Base-by-base conservation (phyloP, 2,888 invertebrate species). In the Sinotaia quadrata region DNA sequence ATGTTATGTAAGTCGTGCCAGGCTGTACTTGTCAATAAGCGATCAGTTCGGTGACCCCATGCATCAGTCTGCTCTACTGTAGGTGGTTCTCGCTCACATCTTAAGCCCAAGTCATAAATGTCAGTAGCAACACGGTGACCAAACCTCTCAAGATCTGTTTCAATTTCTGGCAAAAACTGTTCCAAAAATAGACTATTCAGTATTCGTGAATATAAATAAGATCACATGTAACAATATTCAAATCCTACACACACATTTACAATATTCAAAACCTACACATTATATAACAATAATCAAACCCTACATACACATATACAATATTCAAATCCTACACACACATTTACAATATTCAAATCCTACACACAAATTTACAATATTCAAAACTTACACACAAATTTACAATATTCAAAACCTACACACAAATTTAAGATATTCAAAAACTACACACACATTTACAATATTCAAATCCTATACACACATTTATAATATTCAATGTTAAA, bases 41-140 rank as follows among this genome's bases (percentile, higher is more conserved):
- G 78, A 77, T 91, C 91, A 0, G 89, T 82, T 29, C 90, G 73
- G 27, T 87, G 85, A 8, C 91, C 91, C 91, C 91, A 91, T 2
- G 90, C 89, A 80, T 90, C 87, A 73, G 85, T 89, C 57, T 89
- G 88, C 33, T 87, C 82, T 27, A 91, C 70, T 29, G 41, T 57
- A 0, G 91, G 91, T 54, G 85, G 88, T 71, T 90, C 86, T 8
- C 81, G 71, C 74, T 91, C 91, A 82, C 90, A 90, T 75, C 89
- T 86, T 36, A 84, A 72, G 18, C 86, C 85, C 21, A 90, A 81
- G 1, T 84, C 79, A 69, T 89, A 87, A 47, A 91, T 85, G 73
- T 91, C 90, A 4, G 83, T 81, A 0, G 86, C 86, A 10, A 90
- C 88, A 49, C 90, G 81, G 7, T 88, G 80, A n/a, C 91, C 91